phyloP scores from a whole-genome alignment of 2,888 invertebrate species.

The Calameuta idolon region DNA sequence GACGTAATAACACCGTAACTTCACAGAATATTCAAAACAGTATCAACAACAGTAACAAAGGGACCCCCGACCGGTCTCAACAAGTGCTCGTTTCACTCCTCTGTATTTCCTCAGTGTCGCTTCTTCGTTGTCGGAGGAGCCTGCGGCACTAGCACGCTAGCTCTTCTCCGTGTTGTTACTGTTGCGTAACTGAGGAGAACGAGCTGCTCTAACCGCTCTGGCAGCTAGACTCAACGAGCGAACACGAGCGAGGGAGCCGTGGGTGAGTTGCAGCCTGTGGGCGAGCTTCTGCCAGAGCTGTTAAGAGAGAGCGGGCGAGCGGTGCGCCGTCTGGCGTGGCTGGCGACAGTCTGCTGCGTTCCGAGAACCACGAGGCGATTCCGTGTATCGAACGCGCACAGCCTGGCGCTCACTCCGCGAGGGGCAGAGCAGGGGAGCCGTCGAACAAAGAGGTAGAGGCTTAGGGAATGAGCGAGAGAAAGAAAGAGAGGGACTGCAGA shows the following conservation, averaged over 20 bases:
- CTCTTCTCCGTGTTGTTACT: conserved; percentile 49
- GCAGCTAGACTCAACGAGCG: conserved; percentile 24
- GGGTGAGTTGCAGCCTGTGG: conserved; percentile 10
- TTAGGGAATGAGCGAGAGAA: conserved; percentile 23
- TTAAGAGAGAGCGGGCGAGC: conserved; percentile 46
- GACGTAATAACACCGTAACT: neutral
- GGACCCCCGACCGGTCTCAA: neutral
- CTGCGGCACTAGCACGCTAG: conserved; percentile 35
- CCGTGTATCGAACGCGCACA: conserved; percentile 61
- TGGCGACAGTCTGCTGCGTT: conserved; percentile 65
- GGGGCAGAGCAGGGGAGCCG: conserved; percentile 39
- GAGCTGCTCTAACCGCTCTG: conserved; percentile 18
- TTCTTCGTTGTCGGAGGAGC: conserved; percentile 1
- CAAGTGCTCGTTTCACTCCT: neutral
- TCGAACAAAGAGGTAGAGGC: conserved; percentile 11
- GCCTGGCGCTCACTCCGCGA: conserved; percentile 44
- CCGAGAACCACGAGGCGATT: conserved; percentile 65
- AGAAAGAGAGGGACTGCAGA: conserved; percentile 28
- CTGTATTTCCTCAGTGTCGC: neutral
- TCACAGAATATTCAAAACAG: neutral
- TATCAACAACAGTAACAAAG: neutral
- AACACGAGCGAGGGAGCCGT: conserved; percentile 16
- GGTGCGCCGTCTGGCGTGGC: conserved; percentile 65
- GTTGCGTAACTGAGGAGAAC: conserved; percentile 53
- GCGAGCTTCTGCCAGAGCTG: conserved; percentile 9